Evolutionary conservation across 2,888 invertebrate genomes (phyloP).

Genomic region (Aporophyla nigra): DNA sequence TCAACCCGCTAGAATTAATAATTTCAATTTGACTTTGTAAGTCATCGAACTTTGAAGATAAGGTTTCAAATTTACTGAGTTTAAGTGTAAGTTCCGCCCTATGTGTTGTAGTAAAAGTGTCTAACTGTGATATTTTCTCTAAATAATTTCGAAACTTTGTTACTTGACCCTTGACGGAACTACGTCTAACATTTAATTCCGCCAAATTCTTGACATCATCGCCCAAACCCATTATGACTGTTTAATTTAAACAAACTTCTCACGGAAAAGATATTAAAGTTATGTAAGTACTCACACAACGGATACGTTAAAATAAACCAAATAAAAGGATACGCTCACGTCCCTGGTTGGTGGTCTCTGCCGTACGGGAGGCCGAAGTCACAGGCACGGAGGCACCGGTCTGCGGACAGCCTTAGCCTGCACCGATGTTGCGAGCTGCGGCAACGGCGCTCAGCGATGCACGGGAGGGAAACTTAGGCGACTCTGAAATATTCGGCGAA

Average conservation of each 20-base stretch:
- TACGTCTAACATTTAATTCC: conserved; percentile 4
- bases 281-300: neutral
- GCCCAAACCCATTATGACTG: conserved; percentile 5
- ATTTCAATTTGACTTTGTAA: conserved; percentile 4
- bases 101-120: conserved; percentile 13
- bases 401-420: neutral
- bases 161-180: conserved; percentile 17
- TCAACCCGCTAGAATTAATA: neutral
- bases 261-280: conserved; percentile 9
- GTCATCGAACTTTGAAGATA: conserved; percentile 6
- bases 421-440: neutral
- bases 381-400: conserved; percentile 1
- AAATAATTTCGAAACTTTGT: conserved; percentile 16
- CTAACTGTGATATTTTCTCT: conserved; percentile 8
- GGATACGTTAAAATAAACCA: neutral
- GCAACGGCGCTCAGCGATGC: neutral
- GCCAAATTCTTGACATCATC: conserved; percentile 10
- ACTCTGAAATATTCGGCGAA: conserved; percentile 23
- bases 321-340: conserved; percentile 10
- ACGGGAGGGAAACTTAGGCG: neutral
- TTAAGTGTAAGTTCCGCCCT: conserved; percentile 6
- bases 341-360: conserved; percentile 11
- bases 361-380: conserved; percentile 5
- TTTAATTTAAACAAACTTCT: neutral
- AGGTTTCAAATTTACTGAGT: neutral